These are phyloP conservation scores for Coregonus suidteri DNA, from an alignment of 2,797 vertebrate species.

Conservation along the genomic window DNA sequence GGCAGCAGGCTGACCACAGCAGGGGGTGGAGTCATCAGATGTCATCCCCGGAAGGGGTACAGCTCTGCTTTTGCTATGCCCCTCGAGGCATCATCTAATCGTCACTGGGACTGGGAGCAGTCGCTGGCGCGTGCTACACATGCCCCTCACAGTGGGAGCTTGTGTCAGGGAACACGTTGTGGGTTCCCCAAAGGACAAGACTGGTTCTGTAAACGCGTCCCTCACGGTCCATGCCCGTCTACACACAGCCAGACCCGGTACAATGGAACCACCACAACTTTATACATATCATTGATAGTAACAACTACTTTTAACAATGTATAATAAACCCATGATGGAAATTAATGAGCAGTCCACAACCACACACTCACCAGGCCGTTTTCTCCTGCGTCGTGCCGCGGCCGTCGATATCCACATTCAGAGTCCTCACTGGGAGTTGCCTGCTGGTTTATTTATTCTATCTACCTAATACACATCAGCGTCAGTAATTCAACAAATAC, in stretches of 20 bases:
- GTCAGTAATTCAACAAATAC: conserved; percentile 69
- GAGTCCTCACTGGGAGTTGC: conserved; percentile 82
- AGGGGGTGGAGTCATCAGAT: conserved; percentile 73
- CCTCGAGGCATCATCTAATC: conserved; percentile 76
- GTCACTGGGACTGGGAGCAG: conserved; percentile 83
- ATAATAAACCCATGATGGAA: not conserved
- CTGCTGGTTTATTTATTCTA: conserved; percentile 85
- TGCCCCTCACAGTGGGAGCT: conserved; percentile 75
- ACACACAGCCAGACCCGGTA: conserved; percentile 24
- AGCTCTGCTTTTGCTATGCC: conserved; percentile 61
- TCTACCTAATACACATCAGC: conserved; percentile 90
- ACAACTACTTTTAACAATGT: not conserved
- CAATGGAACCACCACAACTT: not conserved
- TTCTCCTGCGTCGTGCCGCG: conserved; percentile 71
- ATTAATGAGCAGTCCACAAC: too few relatives aligned
- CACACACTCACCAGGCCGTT: conserved; percentile 80
- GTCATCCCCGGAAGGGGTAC: conserved; percentile 55
- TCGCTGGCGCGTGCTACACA: conserved; percentile 82
- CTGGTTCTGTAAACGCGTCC: conserved; percentile 78
- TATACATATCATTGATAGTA: not conserved
- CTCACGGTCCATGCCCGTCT: conserved; percentile 80
- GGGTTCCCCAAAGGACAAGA: conserved; percentile 76
- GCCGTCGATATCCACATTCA: conserved; percentile 77
- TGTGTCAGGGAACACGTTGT: conserved; percentile 53
- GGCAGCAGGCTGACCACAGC: conserved; percentile 75